phyloP scores from a whole-genome alignment of 1,140 invertebrate species.

The Drosophila kurseongensis region DNA sequence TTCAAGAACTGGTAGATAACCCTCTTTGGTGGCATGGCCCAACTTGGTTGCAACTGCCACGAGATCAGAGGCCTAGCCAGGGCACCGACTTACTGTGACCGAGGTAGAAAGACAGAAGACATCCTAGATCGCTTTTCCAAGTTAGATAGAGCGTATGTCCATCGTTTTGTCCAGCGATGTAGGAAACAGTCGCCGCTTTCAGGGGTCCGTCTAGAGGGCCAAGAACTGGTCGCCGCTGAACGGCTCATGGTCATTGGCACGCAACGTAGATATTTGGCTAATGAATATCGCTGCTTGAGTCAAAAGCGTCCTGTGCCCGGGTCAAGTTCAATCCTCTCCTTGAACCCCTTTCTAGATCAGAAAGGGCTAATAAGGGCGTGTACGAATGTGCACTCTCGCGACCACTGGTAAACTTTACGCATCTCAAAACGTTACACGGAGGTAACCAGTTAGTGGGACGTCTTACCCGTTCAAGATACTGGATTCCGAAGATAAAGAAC shows the following conservation, averaged over 20 bases:
- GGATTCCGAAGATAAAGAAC: no score
- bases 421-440: no score
- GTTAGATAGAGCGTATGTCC: not conserved
- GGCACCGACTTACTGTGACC: no score
- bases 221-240: no score
- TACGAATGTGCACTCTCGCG: no score
- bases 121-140: not conserved
- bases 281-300: not conserved
- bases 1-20: no score
- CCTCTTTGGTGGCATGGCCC: rapidly evolving
- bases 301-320: not conserved
- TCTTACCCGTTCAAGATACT: no score
- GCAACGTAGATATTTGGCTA: not conserved
- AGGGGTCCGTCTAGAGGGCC: not conserved
- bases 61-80: no score
- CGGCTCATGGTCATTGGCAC: not conserved
- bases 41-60: no score
- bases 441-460: no score
- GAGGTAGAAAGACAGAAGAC: not conserved
- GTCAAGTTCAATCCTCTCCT: not conserved
- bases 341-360: not conserved
- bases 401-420: no score
- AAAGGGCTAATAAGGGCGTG: no score
- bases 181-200: not conserved
- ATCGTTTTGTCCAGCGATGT: not conserved